These are phyloP conservation scores for Chloropsis cyanopogon DNA, from an alignment of 2,113 vertebrate genomes.

Conservation along the genomic window DNA sequence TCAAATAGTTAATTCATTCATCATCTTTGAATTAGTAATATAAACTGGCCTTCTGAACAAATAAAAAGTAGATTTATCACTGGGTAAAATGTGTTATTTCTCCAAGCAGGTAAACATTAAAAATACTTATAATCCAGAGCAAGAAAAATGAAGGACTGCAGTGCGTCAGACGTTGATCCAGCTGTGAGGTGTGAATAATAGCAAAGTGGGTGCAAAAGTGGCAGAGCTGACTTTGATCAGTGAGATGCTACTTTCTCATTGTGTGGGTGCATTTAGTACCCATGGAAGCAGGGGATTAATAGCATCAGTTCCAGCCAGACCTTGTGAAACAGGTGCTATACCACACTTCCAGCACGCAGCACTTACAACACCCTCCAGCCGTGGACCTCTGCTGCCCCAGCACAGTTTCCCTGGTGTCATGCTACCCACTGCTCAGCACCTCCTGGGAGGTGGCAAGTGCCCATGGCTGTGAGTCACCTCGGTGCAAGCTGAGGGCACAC, in stretches of 20 bases:
- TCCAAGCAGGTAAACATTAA: slow-evolving; percentile 29
- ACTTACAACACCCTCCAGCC: not conserved
- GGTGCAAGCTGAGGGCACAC: not conserved
- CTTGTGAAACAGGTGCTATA: not conserved
- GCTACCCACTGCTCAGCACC: not conserved
- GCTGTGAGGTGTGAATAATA: not conserved
- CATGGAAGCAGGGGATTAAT: not conserved
- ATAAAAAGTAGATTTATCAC: not conserved
- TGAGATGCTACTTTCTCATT: not conserved
- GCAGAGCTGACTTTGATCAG: not conserved
- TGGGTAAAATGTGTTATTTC: not conserved
- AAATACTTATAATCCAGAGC: not conserved
- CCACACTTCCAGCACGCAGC: not conserved
- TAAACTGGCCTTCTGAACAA: not conserved
- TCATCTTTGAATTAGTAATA: not conserved
- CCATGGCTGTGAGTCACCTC: not conserved
- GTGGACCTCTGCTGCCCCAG: not conserved
- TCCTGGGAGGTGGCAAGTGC: not conserved
- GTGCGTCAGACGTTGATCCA: not conserved
- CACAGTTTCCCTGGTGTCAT: accelerated
- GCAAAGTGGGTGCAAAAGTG: not conserved
- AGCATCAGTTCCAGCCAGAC: not conserved
- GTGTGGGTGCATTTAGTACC: not conserved
- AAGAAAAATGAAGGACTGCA: not conserved
- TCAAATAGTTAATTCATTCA: not conserved